Conservation (phyloP, 2,113 vertebrate genomes). For the Zapus hudsonius region DNA sequence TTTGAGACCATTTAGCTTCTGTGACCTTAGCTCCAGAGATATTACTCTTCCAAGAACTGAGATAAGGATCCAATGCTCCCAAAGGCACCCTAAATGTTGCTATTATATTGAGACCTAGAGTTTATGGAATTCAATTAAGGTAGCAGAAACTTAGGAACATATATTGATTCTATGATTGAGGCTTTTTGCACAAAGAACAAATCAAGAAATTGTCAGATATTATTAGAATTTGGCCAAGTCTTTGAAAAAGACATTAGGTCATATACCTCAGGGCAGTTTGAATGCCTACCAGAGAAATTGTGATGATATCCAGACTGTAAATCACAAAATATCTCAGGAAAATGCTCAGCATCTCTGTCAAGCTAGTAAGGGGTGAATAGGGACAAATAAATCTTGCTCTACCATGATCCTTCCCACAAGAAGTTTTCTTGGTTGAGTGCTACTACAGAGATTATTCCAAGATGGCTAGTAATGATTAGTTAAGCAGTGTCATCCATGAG, state of each 20-base stretch:
- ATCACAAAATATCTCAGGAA: slow-evolving; percentile 87
- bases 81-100: too few relatives aligned
- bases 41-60: too few relatives aligned
- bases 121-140: slow-evolving; percentile 87
- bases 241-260: slow-evolving; percentile 88
- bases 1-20: too few relatives aligned
- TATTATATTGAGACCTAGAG: slow-evolving; percentile 67
- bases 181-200: slow-evolving; percentile 88
- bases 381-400: slow-evolving; percentile 89
- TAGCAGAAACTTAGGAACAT: slow-evolving; percentile 87
- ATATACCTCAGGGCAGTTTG: slow-evolving; percentile 90
- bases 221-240: slow-evolving; percentile 89
- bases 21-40: too few relatives aligned
- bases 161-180: slow-evolving; percentile 89
- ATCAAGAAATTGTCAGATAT: slow-evolving; percentile 87
- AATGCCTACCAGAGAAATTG: slow-evolving; percentile 90
- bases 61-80: too few relatives aligned
- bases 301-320: slow-evolving; percentile 86
- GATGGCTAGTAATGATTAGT: slow-evolving; percentile 88
- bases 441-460: slow-evolving; percentile 86
- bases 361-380: slow-evolving; percentile 87
- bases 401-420: slow-evolving; percentile 89
- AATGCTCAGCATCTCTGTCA: slow-evolving; percentile 88
- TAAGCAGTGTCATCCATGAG: slow-evolving; percentile 86
- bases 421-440: slow-evolving; percentile 89